Evolutionary conservation across 2,888 invertebrate species (phyloP).

Genomic region (Ecdyonurus torrentis): DNA sequence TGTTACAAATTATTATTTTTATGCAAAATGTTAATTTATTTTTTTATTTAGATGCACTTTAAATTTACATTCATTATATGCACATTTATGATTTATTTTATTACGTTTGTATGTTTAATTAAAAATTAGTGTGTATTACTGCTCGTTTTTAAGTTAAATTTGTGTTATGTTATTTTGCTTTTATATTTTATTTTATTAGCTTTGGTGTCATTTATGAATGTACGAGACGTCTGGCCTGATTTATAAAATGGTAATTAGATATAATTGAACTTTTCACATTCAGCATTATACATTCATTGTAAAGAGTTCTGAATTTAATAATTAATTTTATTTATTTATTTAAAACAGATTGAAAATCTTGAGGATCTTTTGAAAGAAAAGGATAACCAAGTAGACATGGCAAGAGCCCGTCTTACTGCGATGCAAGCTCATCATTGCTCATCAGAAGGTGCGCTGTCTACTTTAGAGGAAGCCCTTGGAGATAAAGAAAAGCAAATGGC

Average conservation of each 20-base stretch:
- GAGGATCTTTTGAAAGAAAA: conserved; percentile 96
- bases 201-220: conserved; percentile 9
- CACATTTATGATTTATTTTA: conserved; percentile 16
- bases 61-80: too few species aligned
- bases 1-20: conserved; percentile 9
- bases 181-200: conserved; percentile 10
- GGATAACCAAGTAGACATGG: conserved; percentile 95
- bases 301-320: too few species aligned
- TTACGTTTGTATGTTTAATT: conserved; percentile 11
- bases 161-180: conserved; percentile 6
- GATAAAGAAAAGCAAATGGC: conserved; percentile 97
- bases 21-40: too few species aligned
- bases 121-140: conserved; percentile 9
- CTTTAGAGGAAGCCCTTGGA: conserved; percentile 85
- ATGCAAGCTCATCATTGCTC: conserved; percentile 92
- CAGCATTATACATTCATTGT: not conserved
- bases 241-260: not conserved
- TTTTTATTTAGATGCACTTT: too few species aligned
- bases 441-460: conserved; percentile 81
- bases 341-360: conserved; percentile 94
- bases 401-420: conserved; percentile 71
- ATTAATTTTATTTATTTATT: too few species aligned
- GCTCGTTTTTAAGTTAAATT: conserved; percentile 2
- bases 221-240: not conserved
- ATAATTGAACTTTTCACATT: too few species aligned